A percentile compares a stretch with the other conserved stretches of the same genome.
Conservation (phyloP, 2,888 invertebrate genomes). For the Melanostoma scalare region DNA sequence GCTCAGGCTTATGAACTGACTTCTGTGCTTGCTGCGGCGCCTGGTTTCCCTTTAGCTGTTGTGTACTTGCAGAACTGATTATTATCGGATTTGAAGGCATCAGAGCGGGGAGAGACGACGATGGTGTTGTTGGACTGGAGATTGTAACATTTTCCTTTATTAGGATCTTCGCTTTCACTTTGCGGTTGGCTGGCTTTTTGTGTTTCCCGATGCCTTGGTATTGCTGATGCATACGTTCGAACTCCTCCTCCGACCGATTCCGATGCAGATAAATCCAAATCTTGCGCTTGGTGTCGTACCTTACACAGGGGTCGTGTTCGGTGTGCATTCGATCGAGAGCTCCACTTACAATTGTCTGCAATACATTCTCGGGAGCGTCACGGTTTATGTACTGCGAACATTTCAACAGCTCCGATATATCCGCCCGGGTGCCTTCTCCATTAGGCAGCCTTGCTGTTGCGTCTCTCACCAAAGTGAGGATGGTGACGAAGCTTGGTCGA, state of each 20-base stretch:
- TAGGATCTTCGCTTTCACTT: constrained; percentile 75
- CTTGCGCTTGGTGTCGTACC: constrained; percentile 94
- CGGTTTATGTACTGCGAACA: constrained; percentile 87
- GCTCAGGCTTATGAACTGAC: constrained; percentile 48
- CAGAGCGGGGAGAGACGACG: constrained; percentile 76
- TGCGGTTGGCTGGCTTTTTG: constrained; percentile 78
- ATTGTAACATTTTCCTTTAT: constrained; percentile 46
- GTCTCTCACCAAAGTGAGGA: constrained; percentile 95
- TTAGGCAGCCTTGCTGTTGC: constrained; percentile 96
- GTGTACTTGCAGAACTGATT: constrained; percentile 62
- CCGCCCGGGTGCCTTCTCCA: constrained; percentile 94
- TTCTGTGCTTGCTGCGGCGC: constrained; percentile 40
- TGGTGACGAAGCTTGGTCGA: constrained; percentile 94
- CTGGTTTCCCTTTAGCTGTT: constrained; percentile 31
- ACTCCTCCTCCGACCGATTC: constrained; percentile 84
- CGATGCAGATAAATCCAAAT: constrained; percentile 98
- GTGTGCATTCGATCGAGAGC: constrained; percentile 95
- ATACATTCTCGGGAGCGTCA: constrained; percentile 81
- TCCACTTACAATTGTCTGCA: constrained; percentile 92
- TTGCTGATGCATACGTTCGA: constrained; percentile 87
- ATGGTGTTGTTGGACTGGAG: constrained; percentile 15
- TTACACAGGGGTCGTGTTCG: constrained; percentile 94
- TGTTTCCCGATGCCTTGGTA: constrained; percentile 85
- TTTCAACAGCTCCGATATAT: constrained; percentile 93
- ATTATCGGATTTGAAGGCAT: constrained; percentile 77